phyloP scores from a whole-genome alignment of 2,797 vertebrate genomes.

The Lagodon rhomboides region DNA sequence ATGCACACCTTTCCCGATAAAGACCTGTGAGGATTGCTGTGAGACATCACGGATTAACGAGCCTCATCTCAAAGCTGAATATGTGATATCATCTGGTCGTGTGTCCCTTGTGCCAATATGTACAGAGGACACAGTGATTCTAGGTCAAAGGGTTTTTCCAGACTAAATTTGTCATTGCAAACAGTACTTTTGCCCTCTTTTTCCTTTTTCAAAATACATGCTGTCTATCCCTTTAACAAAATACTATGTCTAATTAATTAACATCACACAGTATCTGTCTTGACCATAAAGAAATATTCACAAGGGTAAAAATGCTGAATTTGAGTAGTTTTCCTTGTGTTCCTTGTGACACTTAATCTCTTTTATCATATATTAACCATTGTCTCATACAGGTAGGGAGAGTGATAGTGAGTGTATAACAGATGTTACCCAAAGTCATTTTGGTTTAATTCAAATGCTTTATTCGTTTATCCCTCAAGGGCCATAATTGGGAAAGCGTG shows the following conservation, averaged over 20 bases:
- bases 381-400: no score
- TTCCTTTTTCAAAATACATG: neutral
- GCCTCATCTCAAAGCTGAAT: neutral
- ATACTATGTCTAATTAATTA: neutral
- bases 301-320: neutral
- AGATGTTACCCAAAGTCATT: neutral
- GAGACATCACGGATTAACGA: neutral
- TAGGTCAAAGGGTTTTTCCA: constrained; percentile 3
- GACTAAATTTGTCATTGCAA: neutral
- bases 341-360: neutral
- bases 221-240: neutral
- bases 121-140: constrained; percentile 3
- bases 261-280: neutral
- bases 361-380: neutral
- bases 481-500: neutral
- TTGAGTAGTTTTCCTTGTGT: neutral
- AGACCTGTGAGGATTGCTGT: neutral
- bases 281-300: neutral
- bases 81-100: neutral
- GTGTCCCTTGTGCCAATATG: neutral
- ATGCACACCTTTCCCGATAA: neutral
- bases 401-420: neutral
- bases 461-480: neutral
- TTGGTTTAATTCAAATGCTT: constrained; percentile 3
- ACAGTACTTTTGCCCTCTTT: neutral